Evolutionary conservation across 2,888 invertebrate genomes (phyloP).

Genomic region (Coremacera marginata): DNA sequence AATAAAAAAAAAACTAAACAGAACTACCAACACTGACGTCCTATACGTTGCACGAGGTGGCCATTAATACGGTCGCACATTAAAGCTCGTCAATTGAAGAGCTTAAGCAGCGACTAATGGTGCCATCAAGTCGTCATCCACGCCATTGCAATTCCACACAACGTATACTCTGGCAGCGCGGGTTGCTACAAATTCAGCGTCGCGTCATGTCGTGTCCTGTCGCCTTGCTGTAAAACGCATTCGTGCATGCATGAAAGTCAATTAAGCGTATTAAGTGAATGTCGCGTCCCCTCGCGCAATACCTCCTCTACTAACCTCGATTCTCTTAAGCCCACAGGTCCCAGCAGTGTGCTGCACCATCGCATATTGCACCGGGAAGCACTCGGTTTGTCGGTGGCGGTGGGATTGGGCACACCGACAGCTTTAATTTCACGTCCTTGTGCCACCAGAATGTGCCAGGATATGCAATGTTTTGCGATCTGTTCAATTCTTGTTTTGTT

Average conservation of each 20-base stretch:
- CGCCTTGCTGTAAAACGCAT: constrained; percentile 57
- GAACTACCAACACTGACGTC: too few relatives aligned
- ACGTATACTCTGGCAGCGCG: not conserved
- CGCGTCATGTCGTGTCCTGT: constrained; percentile 27
- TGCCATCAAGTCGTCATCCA: constrained; percentile 16
- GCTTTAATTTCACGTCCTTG: not conserved
- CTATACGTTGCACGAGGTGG: not conserved
- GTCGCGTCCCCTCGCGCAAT: constrained; percentile 16
- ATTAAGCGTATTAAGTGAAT: constrained; percentile 65
- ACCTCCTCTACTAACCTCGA: not conserved
- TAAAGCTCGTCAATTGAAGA: constrained; percentile 6
- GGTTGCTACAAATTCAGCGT: not conserved
- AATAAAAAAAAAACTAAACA: too few relatives aligned
- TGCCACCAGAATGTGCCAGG: not conserved
- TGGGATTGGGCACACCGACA: not conserved
- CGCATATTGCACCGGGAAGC: not conserved
- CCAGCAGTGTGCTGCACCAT: not conserved
- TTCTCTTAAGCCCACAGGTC: not conserved
- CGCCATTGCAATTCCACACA: not conserved
- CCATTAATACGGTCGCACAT: not conserved
- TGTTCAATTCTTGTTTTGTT: constrained; percentile 8
- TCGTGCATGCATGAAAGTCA: constrained; percentile 65
- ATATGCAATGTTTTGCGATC: constrained; percentile 9
- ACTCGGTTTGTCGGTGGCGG: not conserved
- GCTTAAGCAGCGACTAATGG: constrained; percentile 28